Evolutionary conservation across 2,113 vertebrate species (phyloP).

Genomic region (Onychostoma macrolepis): DNA sequence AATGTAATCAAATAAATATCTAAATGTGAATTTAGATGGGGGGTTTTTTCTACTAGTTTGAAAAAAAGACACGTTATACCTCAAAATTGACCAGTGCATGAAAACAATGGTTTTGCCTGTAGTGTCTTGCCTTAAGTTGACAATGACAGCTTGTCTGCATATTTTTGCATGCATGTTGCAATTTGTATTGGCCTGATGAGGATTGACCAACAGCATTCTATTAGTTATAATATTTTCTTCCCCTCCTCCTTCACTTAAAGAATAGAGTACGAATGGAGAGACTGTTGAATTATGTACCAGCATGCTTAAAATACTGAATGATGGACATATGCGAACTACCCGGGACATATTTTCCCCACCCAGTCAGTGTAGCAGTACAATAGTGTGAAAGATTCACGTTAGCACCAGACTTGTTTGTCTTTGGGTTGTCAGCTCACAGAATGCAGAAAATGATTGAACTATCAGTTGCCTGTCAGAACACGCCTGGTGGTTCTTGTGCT

Average conservation of each 20-base stretch:
- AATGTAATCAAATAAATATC: not conserved
- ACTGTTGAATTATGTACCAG: conserved; percentile 35
- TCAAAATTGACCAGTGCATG: not conserved
- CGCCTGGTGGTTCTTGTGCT: conserved; percentile 45
- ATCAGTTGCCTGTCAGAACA: conserved; percentile 53
- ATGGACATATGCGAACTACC: conserved; percentile 27
- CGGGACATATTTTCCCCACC: conserved; percentile 29
- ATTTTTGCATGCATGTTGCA: not conserved
- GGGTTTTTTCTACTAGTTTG: not conserved
- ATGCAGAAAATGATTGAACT: conserved; percentile 56
- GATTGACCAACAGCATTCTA: not conserved
- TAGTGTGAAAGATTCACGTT: conserved; percentile 44
- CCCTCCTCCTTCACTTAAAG: conserved; percentile 1
- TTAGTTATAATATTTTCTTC: not conserved
- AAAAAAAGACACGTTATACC: not conserved
- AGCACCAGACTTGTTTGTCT: conserved; percentile 55
- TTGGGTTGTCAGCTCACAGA: conserved; percentile 47
- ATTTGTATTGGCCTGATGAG: not conserved
- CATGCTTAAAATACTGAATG: conserved; percentile 25
- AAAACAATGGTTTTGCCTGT: conserved; percentile 3
- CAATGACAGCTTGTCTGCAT: not conserved
- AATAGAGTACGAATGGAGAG: not conserved
- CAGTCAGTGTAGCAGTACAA: conserved; percentile 17
- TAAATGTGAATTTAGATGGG: not conserved
- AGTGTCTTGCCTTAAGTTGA: not conserved